Conservation (phyloP, 2,888 invertebrate genomes). For the Plusia festucae region DNA sequence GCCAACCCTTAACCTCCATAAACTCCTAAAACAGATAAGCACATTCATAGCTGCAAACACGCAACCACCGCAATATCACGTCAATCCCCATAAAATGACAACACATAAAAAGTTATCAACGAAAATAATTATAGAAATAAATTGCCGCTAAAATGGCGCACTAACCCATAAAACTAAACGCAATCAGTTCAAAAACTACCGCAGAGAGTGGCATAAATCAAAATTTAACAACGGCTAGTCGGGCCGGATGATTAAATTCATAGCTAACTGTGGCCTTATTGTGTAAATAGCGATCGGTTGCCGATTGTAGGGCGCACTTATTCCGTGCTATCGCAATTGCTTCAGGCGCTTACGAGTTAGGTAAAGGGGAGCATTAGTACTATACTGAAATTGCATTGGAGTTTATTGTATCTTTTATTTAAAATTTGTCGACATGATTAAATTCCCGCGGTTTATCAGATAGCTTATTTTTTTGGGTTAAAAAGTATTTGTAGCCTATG, state of each 20-base stretch:
- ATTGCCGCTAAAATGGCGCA: constrained; percentile 67
- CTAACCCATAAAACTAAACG: constrained; percentile 77
- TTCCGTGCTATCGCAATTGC: not conserved
- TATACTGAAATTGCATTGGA: not conserved
- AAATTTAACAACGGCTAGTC: constrained; percentile 73
- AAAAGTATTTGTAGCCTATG: too few relatives aligned
- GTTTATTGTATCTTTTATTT: too few relatives aligned
- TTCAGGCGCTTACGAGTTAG: not conserved
- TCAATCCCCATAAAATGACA: constrained; percentile 32
- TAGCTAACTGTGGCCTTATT: constrained; percentile 58
- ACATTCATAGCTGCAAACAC: not conserved
- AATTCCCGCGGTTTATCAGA: too few relatives aligned
- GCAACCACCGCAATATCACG: constrained; percentile 12
- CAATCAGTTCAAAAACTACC: constrained; percentile 81
- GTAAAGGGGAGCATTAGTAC: not conserved
- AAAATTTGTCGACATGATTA: too few relatives aligned
- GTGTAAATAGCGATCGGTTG: constrained; percentile 50
- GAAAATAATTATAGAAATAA: constrained; percentile 65
- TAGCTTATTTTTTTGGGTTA: too few relatives aligned
- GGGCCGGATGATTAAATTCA: constrained; percentile 78
- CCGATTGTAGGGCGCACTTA: constrained; percentile 23
- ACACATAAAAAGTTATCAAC: constrained; percentile 47
- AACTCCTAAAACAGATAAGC: not conserved
- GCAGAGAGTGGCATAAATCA: constrained; percentile 78
- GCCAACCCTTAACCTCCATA: not conserved